phyloP scores from a whole-genome alignment of 2,113 vertebrate species.

The Mormoops blainvillei region DNA sequence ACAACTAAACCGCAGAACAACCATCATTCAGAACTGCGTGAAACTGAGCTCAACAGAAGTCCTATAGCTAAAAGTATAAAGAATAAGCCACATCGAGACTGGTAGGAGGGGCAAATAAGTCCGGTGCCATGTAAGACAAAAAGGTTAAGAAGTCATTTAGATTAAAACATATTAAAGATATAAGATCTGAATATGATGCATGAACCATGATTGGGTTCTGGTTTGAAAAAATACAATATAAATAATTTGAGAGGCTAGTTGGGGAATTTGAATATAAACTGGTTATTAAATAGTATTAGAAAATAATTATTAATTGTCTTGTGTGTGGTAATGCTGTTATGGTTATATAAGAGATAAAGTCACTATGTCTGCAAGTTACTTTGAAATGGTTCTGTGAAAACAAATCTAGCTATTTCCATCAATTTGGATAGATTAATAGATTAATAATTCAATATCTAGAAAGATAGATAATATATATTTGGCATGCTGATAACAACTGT shows the following conservation, averaged over 20 bases:
- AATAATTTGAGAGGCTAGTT: not conserved
- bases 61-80: not conserved
- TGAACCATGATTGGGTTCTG: not conserved
- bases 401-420: not conserved
- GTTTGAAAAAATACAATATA: not conserved
- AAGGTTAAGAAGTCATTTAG: not conserved
- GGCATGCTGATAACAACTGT: not conserved
- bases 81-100: not conserved
- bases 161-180: not conserved
- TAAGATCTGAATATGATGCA: not conserved
- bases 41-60: not conserved
- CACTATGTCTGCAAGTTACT: not conserved
- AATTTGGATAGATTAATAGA: not conserved
- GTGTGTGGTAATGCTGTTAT: not conserved
- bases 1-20: not conserved
- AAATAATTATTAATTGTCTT: not conserved
- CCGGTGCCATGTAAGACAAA: not conserved
- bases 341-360: not conserved
- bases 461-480: not conserved
- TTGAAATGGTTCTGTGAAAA: not conserved
- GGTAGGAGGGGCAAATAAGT: not conserved
- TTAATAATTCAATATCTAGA: not conserved
- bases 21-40: not conserved
- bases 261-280: not conserved
- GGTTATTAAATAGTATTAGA: conserved; percentile 5